Evolutionary conservation across 2,888 invertebrate genomes (phyloP), one percentile per base, ranked within the genome.

Genomic region (Beris morrisii): DNA sequence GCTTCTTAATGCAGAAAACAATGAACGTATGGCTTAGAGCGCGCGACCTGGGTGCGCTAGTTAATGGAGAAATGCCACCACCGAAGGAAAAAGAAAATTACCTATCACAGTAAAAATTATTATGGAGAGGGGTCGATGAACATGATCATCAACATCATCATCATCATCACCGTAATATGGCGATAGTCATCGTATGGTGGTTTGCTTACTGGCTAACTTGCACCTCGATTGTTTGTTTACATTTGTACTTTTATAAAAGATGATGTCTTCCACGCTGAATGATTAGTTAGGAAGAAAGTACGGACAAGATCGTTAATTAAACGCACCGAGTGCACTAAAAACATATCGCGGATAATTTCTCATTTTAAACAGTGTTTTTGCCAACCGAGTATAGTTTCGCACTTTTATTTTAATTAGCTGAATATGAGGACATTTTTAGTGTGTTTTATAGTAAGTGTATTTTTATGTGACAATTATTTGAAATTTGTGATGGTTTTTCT

Each of bases 191-290:
- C 15, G 46, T 38, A 13, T 38, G 50, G 15, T 50, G 38, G 50
- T 52, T 22, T 61, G 31, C 38, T 61, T 52, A 50, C 30, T 50
- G 32, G 22, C 50, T 48, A 22, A 22, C 22, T 38, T 38, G 38
- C 38, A 38, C 38, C 38, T 5, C 38, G 38, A 38, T 38, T 38
- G 38, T 38, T 38, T 38, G 63, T 52, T 13, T 56, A 12, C 13
- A 64, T 64, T 22, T 22, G 22, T 22, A 64, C 45, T 64, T 67
- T 67, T 65, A 67, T 67, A 68, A 68, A 68, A 65, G 67, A 68
- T 56, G 65, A 65, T 68, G 31, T 50, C 52, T 61, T 56, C 28
- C 43, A 61, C 32, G 56, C 15, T 15, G 12, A 46, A 44, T 65
- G 65, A 68, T 65, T 68, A 68, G 67, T 68, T 52, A 7, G 15